A percentile compares a stretch with the other conserved stretches of the same genome.
These are phyloP conservation scores for Candidula unifasciata DNA, from an alignment of 2,888 invertebrate species.

Conservation along the genomic window DNA sequence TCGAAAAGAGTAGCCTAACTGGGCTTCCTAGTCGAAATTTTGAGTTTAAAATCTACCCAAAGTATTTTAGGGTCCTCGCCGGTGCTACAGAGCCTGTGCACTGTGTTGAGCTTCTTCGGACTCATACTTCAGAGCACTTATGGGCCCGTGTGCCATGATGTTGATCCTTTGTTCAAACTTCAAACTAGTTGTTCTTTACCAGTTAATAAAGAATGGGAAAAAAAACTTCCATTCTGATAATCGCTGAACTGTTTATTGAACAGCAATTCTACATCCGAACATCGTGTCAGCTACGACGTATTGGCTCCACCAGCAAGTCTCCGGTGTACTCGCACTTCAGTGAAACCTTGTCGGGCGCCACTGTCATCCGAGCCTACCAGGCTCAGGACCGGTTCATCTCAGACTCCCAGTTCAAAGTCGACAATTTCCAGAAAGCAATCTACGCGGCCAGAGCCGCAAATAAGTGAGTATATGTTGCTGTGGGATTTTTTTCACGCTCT, in stretches of 20 bases:
- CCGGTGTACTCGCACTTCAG: conserved; percentile 51
- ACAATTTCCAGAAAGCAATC: conserved; percentile 35
- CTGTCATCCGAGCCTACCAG: conserved; percentile 50
- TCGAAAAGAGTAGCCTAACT: too few relatives aligned
- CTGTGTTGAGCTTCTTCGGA: too few relatives aligned
- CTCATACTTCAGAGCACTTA: too few relatives aligned
- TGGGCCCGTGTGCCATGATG: too few relatives aligned
- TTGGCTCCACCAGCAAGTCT: conserved; percentile 46
- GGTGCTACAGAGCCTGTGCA: too few relatives aligned
- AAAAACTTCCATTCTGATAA: neutral
- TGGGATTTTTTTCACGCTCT: too few relatives aligned
- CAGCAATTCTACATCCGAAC: conserved; percentile 49
- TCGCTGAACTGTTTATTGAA: neutral
- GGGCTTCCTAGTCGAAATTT: too few relatives aligned
- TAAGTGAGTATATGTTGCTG: conserved; percentile 17
- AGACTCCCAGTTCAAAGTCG: conserved; percentile 43
- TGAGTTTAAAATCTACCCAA: too few relatives aligned
- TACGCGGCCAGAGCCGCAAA: conserved; percentile 9
- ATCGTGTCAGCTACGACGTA: conserved; percentile 49
- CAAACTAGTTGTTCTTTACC: too few relatives aligned
- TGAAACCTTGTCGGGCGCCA: conserved; percentile 50
- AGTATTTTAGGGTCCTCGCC: too few relatives aligned
- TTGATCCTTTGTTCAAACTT: too few relatives aligned
- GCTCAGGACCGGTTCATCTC: conserved; percentile 49
- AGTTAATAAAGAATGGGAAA: neutral